phyloP scores from a whole-genome alignment of 2,888 invertebrate genomes.

The Pristionchus maxplancki region DNA sequence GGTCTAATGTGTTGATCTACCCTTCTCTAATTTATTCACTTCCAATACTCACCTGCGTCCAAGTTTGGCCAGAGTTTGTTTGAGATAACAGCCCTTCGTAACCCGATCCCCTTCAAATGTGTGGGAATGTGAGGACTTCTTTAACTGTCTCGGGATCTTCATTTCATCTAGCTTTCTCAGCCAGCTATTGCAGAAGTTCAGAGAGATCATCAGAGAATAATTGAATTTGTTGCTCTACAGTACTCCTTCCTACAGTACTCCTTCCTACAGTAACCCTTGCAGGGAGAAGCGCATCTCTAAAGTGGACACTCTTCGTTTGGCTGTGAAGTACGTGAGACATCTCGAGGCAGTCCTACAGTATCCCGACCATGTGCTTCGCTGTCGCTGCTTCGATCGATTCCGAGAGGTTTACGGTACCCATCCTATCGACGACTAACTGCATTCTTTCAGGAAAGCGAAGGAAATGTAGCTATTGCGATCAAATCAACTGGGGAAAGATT shows the following conservation, averaged over 20 bases:
- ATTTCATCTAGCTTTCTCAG: not conserved
- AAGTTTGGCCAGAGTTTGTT: not conserved
- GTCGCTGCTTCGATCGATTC: conserved; percentile 64
- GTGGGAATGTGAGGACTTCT: not conserved
- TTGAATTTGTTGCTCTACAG: too few relatives aligned
- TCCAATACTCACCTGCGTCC: not conserved
- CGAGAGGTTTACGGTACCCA: conserved; percentile 55
- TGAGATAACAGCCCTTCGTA: not conserved
- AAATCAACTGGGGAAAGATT: conserved; percentile 37
- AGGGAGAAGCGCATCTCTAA: conserved; percentile 78
- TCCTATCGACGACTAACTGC: conserved; percentile 56
- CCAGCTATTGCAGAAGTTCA: not conserved
- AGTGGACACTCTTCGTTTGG: conserved; percentile 78
- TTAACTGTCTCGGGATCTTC: not conserved
- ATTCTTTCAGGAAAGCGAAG: conserved; percentile 59
- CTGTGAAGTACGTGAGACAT: conserved; percentile 78
- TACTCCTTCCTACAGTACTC: too few relatives aligned
- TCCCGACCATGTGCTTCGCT: conserved; percentile 55
- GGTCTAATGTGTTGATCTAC: not conserved
- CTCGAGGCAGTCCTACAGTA: conserved; percentile 70
- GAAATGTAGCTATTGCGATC: conserved; percentile 41
- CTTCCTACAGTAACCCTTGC: conserved; percentile 47
- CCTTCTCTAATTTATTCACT: not conserved
- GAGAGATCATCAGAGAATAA: too few relatives aligned
- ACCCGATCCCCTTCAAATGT: not conserved